phyloP scores from a whole-genome alignment of 2,888 invertebrate genomes.

The Ypsolopha scabrella region DNA sequence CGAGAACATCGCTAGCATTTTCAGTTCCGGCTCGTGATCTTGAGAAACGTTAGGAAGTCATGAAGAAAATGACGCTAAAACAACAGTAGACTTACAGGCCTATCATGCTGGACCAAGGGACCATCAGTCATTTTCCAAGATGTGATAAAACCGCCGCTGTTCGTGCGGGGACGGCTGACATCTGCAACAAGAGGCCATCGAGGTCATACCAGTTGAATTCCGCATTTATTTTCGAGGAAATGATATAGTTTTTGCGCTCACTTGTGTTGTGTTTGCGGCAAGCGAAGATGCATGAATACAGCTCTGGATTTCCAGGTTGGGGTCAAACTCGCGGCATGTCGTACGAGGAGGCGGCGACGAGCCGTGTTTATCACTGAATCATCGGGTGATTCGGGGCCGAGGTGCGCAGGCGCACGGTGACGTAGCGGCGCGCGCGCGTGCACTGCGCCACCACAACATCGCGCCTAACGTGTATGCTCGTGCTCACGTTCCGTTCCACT shows the following conservation, averaged over 20 bases:
- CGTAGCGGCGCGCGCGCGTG: slow-evolving; percentile 19
- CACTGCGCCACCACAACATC: slow-evolving; percentile 9
- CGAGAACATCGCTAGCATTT: too few species aligned
- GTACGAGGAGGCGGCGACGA: slow-evolving; percentile 42
- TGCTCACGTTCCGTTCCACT: background rate
- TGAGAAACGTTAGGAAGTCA: too few species aligned
- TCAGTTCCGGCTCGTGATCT: too few species aligned
- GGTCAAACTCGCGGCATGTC: slow-evolving; percentile 44
- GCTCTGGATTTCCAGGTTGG: slow-evolving; percentile 28
- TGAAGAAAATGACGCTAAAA: too few species aligned
- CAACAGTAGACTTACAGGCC: slow-evolving; percentile 46
- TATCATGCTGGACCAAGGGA: slow-evolving; percentile 46
- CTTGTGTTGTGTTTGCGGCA: slow-evolving; percentile 48
- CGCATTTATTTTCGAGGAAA: background rate
- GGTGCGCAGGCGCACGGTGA: slow-evolving; percentile 18
- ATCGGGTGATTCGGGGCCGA: slow-evolving; percentile 20
- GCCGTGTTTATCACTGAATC: slow-evolving; percentile 54
- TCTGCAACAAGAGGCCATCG: slow-evolving; percentile 51
- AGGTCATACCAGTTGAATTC: slow-evolving; percentile 34
- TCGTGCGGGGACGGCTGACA: slow-evolving; percentile 63
- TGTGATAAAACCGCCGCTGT: slow-evolving; percentile 64
- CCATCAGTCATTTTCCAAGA: slow-evolving; percentile 69
- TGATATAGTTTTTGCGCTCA: slow-evolving; percentile 22
- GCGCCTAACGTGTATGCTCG: too few species aligned
- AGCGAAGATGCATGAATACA: slow-evolving; percentile 57